Evolutionary conservation across 2,113 vertebrate genomes (phyloP).

Genomic region (Taurulus bubalis): DNA sequence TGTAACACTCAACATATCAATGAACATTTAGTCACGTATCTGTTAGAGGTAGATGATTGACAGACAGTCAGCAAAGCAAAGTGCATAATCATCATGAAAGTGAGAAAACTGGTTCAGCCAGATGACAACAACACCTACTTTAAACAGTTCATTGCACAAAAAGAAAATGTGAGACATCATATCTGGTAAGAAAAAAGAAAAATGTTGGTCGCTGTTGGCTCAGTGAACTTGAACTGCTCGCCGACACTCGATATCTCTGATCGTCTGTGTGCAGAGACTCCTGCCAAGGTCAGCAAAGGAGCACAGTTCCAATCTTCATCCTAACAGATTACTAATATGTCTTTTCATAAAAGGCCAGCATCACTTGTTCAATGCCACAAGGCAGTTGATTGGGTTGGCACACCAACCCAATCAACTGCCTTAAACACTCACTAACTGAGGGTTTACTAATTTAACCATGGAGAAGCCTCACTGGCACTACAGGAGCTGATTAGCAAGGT

Average conservation of each 20-base stretch:
- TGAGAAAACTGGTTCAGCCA: neutral
- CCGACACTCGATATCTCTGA: slow-evolving; percentile 50
- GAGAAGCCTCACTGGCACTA: slow-evolving; percentile 42
- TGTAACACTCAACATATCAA: neutral
- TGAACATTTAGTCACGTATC: neutral
- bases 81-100: neutral
- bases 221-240: slow-evolving; percentile 58
- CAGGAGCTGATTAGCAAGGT: slow-evolving; percentile 61
- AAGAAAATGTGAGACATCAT: neutral
- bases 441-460: slow-evolving; percentile 60
- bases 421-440: neutral
- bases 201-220: neutral
- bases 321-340: neutral
- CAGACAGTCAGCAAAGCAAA: neutral
- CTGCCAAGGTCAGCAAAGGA: slow-evolving; percentile 49
- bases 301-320: neutral
- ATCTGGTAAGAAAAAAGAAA: neutral
- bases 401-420: slow-evolving; percentile 7
- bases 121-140: neutral
- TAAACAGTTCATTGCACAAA: neutral
- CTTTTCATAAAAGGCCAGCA: slow-evolving; percentile 11
- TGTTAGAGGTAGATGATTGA: neutral
- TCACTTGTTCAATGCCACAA: neutral
- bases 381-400: neutral
- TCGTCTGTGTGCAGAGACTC: slow-evolving; percentile 36